A percentile compares a stretch with the other conserved stretches of the same genome.
phyloP scores from a whole-genome alignment of 2,113 vertebrate species.

The Polyodon spathula region DNA sequence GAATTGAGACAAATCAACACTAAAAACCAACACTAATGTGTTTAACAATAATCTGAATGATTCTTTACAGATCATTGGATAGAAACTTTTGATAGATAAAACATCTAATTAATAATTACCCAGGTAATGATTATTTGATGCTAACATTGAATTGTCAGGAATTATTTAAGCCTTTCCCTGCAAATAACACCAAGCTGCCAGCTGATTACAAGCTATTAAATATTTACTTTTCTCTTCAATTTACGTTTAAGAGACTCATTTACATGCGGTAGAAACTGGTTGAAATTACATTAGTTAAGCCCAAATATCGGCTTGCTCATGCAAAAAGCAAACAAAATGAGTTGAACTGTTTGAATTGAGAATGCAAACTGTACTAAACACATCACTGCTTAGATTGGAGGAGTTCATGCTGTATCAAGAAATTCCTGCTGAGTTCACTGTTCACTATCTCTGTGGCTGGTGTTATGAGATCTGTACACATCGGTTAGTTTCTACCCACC shows the following conservation, averaged over 20 bases:
- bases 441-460: too few species aligned
- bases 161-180: conserved; percentile 59
- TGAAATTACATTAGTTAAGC: conserved; percentile 75
- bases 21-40: too few species aligned
- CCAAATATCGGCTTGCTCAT: conserved; percentile 75
- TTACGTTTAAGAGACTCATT: conserved; percentile 70
- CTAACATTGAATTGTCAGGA: conserved; percentile 58
- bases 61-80: neutral
- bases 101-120: conserved; percentile 56
- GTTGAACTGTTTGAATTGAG: conserved; percentile 79
- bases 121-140: conserved; percentile 57
- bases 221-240: conserved; percentile 74
- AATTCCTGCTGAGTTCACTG: too few species aligned
- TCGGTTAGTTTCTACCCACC: too few species aligned
- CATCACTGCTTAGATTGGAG: neutral
- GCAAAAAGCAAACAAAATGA: conserved; percentile 81
- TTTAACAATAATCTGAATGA: neutral
- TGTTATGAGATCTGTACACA: too few species aligned
- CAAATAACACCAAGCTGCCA: conserved; percentile 41
- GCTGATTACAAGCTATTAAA: conserved; percentile 75
- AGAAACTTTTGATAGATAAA: conserved; percentile 19
- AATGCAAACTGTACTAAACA: conserved; percentile 50
- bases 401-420: too few species aligned
- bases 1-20: too few species aligned
- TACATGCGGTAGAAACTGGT: conserved; percentile 67